A percentile compares a stretch with the other conserved stretches of the same genome.
Conservation (phyloP, 1,140 invertebrate species). For the Drosophila oshimai region DNA sequence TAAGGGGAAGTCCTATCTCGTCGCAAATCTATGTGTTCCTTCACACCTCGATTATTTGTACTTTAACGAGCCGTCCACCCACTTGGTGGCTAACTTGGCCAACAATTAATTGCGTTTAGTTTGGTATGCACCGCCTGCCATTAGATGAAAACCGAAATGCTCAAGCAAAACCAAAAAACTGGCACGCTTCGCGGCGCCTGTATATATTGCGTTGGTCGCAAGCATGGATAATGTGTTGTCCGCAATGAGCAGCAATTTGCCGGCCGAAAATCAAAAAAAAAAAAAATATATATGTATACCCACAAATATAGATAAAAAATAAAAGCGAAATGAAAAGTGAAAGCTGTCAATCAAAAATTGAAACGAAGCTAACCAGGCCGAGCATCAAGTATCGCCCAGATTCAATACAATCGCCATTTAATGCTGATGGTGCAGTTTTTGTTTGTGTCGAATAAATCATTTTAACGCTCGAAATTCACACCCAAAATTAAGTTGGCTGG, state of each 20-base stretch:
- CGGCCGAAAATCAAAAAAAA: constrained; percentile 6
- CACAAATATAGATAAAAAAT: neutral
- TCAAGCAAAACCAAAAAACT: constrained; percentile 13
- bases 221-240: constrained; percentile 20
- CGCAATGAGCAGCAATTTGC: constrained; percentile 41
- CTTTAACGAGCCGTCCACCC: neutral
- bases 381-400: constrained; percentile 20
- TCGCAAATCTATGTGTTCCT: neutral
- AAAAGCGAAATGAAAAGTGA: constrained; percentile 52
- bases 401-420: constrained; percentile 12
- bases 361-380: constrained; percentile 34
- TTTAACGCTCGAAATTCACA: neutral
- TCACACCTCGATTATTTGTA: constrained; percentile 6
- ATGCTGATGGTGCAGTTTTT: constrained; percentile 32
- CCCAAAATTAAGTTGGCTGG: neutral
- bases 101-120: constrained; percentile 61
- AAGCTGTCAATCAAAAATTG: constrained; percentile 64
- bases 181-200: constrained; percentile 29
- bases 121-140: constrained; percentile 54
- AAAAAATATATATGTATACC: neutral
- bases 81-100: constrained; percentile 18
- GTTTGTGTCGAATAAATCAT: neutral
- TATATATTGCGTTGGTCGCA: constrained; percentile 21
- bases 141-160: constrained; percentile 30
- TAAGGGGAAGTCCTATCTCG: neutral